Conservation (phyloP, 2,113 vertebrate genomes). For the cat (Felis catus) region F.catus_Fca126_mat1.0 CM031412.1:202265001-202265500, state of each 20-base stretch:
- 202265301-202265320: conserved; percentile 26
- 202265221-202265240: background rate
- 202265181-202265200: background rate
- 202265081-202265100: background rate
- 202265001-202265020: background rate
- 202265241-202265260: conserved; percentile 17
- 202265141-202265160: background rate
- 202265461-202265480: conserved; percentile 24
- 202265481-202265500: background rate
- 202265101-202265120: background rate
- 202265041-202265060: background rate
- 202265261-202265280: conserved; percentile 30
- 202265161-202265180: background rate
- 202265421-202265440: background rate
- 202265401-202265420: background rate
- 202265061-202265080: background rate
- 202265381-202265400: conserved; percentile 45
- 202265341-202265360: background rate
- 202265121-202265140: background rate
- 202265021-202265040: background rate
- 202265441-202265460: background rate
- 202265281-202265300: background rate
- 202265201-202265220: conserved; percentile 37
- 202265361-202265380: conserved; percentile 24
- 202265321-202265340: conserved; percentile 23